Evolutionary conservation across 2,113 vertebrate species (phyloP).

Genomic region (Tragelaphus scriptus): DNA sequence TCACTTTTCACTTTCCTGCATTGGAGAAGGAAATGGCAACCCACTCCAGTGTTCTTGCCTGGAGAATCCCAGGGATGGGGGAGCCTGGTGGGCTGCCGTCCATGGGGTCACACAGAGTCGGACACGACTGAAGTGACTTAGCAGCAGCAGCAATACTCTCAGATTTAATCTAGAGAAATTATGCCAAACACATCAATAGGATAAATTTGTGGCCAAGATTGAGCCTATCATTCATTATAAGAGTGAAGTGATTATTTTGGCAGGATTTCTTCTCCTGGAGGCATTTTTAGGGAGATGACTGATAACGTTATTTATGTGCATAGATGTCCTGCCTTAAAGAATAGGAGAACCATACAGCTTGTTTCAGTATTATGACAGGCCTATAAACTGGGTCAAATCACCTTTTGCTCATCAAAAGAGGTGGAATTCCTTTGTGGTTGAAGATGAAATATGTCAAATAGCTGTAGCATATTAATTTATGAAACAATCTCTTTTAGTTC

Average conservation of each 20-base stretch:
- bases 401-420: not conserved
- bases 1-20: no score
- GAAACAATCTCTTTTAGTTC: not conserved
- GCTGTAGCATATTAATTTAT: not conserved
- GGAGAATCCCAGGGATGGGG: no score
- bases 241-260: constrained; percentile 10
- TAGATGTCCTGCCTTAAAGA: not conserved
- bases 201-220: not conserved
- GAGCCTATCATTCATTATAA: not conserved
- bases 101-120: no score
- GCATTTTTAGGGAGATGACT: constrained; percentile 20
- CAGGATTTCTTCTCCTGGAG: not conserved
- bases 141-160: not conserved
- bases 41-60: no score
- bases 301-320: constrained; percentile 34
- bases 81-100: no score
- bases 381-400: not conserved
- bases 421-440: not conserved
- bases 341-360: not conserved
- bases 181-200: not conserved
- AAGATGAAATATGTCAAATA: constrained; percentile 3
- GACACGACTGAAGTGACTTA: no score
- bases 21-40: no score
- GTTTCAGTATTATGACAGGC: not conserved
- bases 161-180: not conserved